A percentile compares a stretch with the other conserved stretches of the same genome.
Conservation (phyloP, 92 coral and sea anemone genomes). For the Virgularia gustaviana region DNA sequence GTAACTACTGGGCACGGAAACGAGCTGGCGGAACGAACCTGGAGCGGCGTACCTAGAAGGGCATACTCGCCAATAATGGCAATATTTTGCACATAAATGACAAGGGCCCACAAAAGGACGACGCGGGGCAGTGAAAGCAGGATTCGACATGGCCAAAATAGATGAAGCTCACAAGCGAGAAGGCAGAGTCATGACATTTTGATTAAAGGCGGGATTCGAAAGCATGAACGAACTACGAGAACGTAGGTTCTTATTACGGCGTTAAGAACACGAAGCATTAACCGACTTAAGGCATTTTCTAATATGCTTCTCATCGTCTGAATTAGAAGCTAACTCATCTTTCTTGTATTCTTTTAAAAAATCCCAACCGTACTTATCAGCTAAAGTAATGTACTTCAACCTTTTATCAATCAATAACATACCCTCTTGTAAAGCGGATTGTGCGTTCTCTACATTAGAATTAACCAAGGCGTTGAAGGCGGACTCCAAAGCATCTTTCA, state of each 20-base stretch:
- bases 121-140: not conserved
- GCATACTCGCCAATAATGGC: slow-evolving; percentile 4
- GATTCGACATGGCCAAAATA: not conserved
- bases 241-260: not conserved
- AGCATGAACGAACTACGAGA: not conserved
- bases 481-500: not conserved
- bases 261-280: not conserved
- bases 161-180: not conserved
- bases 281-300: not conserved
- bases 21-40: not conserved
- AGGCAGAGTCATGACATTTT: not conserved
- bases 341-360: slow-evolving; percentile 1
- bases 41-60: not conserved
- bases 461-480: not conserved
- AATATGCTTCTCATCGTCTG: not conserved
- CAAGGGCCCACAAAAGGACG: not conserved
- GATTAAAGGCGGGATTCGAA: not conserved
- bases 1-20: too few species aligned
- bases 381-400: not conserved
- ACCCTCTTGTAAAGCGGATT: not conserved
- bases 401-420: not conserved
- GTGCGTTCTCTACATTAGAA: not conserved
- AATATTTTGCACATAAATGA: not conserved
- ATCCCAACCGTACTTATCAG: slow-evolving; percentile 10
- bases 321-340: not conserved